These are phyloP conservation scores for Panthera leo DNA, from an alignment of 2,113 vertebrate species.

Conservation along the genomic window DNA sequence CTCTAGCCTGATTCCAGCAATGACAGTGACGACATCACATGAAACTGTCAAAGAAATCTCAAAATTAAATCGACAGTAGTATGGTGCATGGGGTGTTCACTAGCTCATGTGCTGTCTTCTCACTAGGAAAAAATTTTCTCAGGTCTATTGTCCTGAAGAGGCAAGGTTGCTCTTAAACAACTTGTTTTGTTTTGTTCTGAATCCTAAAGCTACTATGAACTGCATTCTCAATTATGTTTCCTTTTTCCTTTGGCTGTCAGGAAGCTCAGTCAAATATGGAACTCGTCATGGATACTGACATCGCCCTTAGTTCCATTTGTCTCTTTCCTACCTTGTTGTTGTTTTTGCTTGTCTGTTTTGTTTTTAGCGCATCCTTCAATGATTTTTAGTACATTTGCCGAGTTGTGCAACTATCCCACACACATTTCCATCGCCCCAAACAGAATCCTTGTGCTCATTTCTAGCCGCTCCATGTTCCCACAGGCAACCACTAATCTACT, in stretches of 20 bases:
- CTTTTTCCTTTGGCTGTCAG: background rate
- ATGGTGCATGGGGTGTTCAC: background rate
- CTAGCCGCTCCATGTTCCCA: background rate
- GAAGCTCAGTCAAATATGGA: background rate
- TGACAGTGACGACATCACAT: background rate
- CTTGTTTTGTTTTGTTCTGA: background rate
- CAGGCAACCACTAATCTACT: background rate
- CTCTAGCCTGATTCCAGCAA: background rate
- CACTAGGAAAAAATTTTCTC: background rate
- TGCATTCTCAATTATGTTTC: background rate
- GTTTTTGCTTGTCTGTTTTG: background rate
- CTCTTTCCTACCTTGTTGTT: background rate
- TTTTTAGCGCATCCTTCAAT: background rate
- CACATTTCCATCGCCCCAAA: background rate
- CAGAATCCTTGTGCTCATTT: background rate
- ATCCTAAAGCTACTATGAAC: background rate
- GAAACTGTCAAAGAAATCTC: slow-evolving; percentile 22
- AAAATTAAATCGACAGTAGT: background rate
- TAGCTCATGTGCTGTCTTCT: background rate
- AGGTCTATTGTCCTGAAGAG: background rate
- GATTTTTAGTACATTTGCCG: slow-evolving; percentile 18
- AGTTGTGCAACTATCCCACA: background rate
- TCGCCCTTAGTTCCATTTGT: background rate
- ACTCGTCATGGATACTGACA: background rate
- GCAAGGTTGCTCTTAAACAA: background rate